Percentiles rank a stretch among this genome's conserved stretches.
Conservation (phyloP, 2,888 invertebrate species). For the Oligia strigilis region DNA sequence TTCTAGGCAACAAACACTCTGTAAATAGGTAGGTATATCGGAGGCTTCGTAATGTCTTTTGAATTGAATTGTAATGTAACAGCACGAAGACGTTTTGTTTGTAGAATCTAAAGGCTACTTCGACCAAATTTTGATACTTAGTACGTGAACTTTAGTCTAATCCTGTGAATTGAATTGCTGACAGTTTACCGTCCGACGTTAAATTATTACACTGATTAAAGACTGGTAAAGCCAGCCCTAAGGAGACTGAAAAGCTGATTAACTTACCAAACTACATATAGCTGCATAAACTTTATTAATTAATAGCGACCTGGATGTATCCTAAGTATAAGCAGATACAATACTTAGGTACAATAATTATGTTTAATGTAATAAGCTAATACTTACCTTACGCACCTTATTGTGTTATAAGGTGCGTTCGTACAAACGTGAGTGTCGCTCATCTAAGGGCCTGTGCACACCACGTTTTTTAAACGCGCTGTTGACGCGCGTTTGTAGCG, state of each 20-base stretch:
- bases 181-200: background rate
- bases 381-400: background rate
- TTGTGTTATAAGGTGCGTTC: conserved; percentile 3
- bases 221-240: background rate
- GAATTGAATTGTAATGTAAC: conserved; percentile 4
- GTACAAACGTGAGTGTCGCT: conserved; percentile 43
- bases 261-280: background rate
- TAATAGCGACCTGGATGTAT: background rate
- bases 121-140: too few relatives aligned
- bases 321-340: background rate
- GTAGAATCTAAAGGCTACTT: background rate
- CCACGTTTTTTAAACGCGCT: too few relatives aligned
- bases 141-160: background rate
- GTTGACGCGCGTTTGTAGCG: too few relatives aligned
- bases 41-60: conserved; percentile 6
- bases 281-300: background rate
- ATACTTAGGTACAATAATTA: background rate
- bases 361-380: background rate
- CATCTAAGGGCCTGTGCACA: conserved; percentile 24
- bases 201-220: background rate
- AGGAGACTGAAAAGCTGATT: background rate
- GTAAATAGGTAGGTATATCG: background rate
- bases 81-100: background rate
- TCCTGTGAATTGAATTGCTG: background rate
- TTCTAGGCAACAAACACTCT: conserved; percentile 37